These are phyloP conservation scores for Eledona agricola DNA, from an alignment of 2,888 invertebrate genomes.

Conservation along the genomic window DNA sequence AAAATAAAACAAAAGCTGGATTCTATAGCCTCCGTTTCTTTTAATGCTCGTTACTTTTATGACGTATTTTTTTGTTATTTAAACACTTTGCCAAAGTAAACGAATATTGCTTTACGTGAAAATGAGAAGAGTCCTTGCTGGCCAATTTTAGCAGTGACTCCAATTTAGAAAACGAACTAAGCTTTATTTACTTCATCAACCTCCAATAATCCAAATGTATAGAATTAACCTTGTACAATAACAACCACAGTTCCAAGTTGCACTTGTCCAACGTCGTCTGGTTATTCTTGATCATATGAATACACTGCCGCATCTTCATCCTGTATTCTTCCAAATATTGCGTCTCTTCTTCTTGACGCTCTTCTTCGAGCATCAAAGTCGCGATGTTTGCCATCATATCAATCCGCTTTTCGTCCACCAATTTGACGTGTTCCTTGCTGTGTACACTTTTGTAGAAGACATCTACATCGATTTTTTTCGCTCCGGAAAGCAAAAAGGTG, in stretches of 20 bases:
- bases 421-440: constrained; percentile 35
- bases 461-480: constrained; percentile 40
- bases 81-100: too few species aligned
- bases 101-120: too few species aligned
- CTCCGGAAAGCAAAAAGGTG: constrained; percentile 33
- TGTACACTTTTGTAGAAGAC: constrained; percentile 42
- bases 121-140: too few species aligned
- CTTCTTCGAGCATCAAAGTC: not conserved
- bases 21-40: too few species aligned
- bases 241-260: constrained; percentile 2
- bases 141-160: too few species aligned
- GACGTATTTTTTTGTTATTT: too few species aligned
- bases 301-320: too few species aligned
- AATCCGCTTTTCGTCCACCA: constrained; percentile 41
- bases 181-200: too few species aligned
- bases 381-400: constrained; percentile 2
- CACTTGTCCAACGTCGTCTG: constrained; percentile 2
- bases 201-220: too few species aligned
- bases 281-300: constrained; percentile 4
- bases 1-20: too few species aligned
- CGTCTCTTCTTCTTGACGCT: not conserved
- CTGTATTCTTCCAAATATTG: not conserved
- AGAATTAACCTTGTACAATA: not conserved
- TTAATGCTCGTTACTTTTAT: too few species aligned
- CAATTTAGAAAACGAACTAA: too few species aligned